A percentile compares a stretch with the other conserved stretches of the same genome.
Conservation (phyloP, 2,113 vertebrate genomes). For the Tylochromis polylepis region DNA sequence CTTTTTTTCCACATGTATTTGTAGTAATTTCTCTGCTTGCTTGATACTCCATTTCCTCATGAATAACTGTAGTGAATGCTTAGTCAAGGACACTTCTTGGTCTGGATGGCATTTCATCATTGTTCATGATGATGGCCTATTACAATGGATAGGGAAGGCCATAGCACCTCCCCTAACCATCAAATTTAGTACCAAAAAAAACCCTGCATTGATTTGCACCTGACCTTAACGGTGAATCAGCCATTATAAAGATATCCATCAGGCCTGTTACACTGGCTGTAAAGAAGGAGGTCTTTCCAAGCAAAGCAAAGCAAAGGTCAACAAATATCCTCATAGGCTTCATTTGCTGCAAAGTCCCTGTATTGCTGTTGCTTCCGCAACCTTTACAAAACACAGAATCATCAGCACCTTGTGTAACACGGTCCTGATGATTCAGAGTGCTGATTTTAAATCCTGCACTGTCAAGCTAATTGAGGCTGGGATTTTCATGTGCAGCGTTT, state of each 20-base stretch:
- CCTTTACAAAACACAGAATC: neutral
- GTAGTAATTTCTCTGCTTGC: slow-evolving; percentile 6
- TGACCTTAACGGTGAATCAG: slow-evolving; percentile 56
- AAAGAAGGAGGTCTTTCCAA: slow-evolving; percentile 49
- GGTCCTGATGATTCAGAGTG: neutral
- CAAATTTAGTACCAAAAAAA: slow-evolving; percentile 43
- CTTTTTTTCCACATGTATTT: slow-evolving; percentile 11
- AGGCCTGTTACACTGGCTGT: slow-evolving; percentile 40
- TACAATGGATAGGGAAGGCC: neutral
- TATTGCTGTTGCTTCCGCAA: neutral
- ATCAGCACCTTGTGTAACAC: neutral
- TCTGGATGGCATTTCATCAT: slow-evolving; percentile 28
- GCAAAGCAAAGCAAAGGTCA: slow-evolving; percentile 67
- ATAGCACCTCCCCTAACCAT: slow-evolving; percentile 13
- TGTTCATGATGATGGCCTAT: slow-evolving; percentile 32
- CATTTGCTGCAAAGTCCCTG: neutral
- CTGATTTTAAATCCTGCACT: neutral
- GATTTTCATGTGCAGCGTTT: neutral
- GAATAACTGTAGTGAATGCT: slow-evolving; percentile 5
- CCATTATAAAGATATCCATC: slow-evolving; percentile 62
- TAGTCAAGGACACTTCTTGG: slow-evolving; percentile 29
- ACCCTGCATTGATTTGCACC: slow-evolving; percentile 53
- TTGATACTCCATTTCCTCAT: slow-evolving; percentile 19
- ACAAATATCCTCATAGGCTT: slow-evolving; percentile 23
- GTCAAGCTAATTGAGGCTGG: neutral